Percentiles rank a stretch among this genome's conserved stretches.
Conservation (phyloP, 2,113 vertebrate species). For the Zeus faber region DNA sequence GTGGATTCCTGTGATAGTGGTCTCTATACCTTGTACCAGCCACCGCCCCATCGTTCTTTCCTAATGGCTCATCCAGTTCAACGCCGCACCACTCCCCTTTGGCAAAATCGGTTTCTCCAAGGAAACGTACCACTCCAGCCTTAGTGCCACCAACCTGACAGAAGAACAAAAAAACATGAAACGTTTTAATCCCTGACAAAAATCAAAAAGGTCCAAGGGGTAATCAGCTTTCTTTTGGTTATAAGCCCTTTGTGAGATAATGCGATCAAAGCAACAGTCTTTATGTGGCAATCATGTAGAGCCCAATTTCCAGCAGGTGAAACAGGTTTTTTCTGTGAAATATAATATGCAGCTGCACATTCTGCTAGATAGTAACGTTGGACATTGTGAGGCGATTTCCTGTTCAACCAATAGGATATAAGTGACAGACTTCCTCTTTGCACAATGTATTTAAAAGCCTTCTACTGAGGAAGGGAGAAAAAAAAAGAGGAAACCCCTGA, state of each 20-base stretch:
- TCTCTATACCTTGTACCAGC: slow-evolving; percentile 89
- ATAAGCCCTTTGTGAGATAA: slow-evolving; percentile 40
- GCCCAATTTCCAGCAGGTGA: no score
- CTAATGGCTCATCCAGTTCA: slow-evolving; percentile 93
- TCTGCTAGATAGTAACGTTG: no score
- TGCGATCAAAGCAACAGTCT: slow-evolving; percentile 37
- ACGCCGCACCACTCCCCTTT: slow-evolving; percentile 99
- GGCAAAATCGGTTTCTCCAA: slow-evolving; percentile 97
- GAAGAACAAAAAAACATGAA: slow-evolving; percentile 11
- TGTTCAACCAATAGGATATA: slow-evolving; percentile 3
- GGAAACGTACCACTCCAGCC: slow-evolving; percentile 93
- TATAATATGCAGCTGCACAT: not conserved
- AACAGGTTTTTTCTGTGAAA: not conserved
- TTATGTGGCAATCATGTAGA: no score
- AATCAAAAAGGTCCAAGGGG: slow-evolving; percentile 22
- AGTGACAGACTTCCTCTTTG: slow-evolving; percentile 38
- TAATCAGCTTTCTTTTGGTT: slow-evolving; percentile 41
- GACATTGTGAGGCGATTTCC: slow-evolving; percentile 1
- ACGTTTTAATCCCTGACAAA: slow-evolving; percentile 22
- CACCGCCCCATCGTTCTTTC: slow-evolving; percentile 96
- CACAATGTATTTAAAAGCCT: slow-evolving; percentile 6
- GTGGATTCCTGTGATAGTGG: no score
- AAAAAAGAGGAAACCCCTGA: slow-evolving; percentile 10
- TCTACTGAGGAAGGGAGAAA: not conserved
- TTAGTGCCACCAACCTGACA: slow-evolving; percentile 92